A percentile compares a stretch with the other conserved stretches of the same genome.
Conservation (phyloP, 2,888 invertebrate genomes). For the Uropetala carovei region DNA sequence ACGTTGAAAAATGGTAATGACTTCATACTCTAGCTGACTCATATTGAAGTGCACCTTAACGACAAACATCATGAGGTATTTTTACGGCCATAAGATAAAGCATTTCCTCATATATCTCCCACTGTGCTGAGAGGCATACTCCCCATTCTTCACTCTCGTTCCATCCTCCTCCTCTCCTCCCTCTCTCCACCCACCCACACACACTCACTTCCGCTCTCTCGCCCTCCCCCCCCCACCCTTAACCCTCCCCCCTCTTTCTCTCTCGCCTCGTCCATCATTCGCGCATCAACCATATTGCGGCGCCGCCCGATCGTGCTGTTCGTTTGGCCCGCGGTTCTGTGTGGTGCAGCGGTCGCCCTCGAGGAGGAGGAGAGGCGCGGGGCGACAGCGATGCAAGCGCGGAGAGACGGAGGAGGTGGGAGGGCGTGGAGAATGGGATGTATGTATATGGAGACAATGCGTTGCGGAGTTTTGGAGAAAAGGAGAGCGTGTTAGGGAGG, state of each 20-base stretch:
- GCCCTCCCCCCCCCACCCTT: constrained; percentile 36
- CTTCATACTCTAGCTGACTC: constrained; percentile 60
- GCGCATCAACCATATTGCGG: constrained; percentile 62
- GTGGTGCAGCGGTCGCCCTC: background rate
- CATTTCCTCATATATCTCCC: constrained; percentile 62
- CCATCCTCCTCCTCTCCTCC: background rate
- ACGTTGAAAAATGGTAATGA: constrained; percentile 64
- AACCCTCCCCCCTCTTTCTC: background rate
- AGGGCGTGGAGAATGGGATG: background rate
- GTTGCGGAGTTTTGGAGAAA: constrained; percentile 55
- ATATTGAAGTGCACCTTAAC: constrained; percentile 64
- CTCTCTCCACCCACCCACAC: constrained; percentile 29
- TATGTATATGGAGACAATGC: constrained; percentile 33
- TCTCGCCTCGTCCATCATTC: constrained; percentile 51
- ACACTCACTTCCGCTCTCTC: constrained; percentile 16
- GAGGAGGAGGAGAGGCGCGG: constrained; percentile 20
- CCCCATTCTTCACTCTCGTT: constrained; percentile 43
- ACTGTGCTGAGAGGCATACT: constrained; percentile 57
- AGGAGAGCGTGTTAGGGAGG: background rate
- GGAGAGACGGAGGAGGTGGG: constrained; percentile 28
- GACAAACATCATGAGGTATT: constrained; percentile 64
- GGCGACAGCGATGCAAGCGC: background rate
- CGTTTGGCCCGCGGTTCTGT: constrained; percentile 41
- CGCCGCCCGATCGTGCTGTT: constrained; percentile 44
- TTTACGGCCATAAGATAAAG: constrained; percentile 64